Evolutionary conservation across 2,113 vertebrate species (phyloP), one percentile per base, ranked within the genome.

Genomic region (Cyanoderma ruficeps): DNA sequence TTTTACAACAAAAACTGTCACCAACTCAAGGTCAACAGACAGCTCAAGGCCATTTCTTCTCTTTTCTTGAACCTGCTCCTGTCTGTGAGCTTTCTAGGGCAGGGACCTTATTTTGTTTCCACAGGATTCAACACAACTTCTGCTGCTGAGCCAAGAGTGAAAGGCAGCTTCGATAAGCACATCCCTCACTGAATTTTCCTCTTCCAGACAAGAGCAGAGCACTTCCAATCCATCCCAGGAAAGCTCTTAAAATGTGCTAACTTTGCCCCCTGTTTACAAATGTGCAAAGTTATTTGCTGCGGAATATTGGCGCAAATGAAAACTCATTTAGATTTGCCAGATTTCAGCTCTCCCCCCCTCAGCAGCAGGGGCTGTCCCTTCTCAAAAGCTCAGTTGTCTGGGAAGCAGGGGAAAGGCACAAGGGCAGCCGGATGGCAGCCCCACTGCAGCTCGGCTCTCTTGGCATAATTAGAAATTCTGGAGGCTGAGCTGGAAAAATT

Each of bases 401-500:
- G 69, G 90, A 57, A 79, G 90, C 79, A 50, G 90, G 67, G 80
- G 41, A 44, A 52, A 90, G 71, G 71, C 90, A 90, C 52, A 35
- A 61, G 67, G 82, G 81, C 35, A 63, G 49, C 47, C 16, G 9
- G 78, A 79, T 24, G 39, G 89, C 89, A 89, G 70, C 55, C 75
- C 85, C 3, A 5, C 79, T 52, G 83, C 90, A 95, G 87, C 71
- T 78, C 11, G 25, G 87, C 59, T 57, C 50, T 72, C 78, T 27
- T 8, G 22, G 68, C n/a, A 8, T 15, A 81, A 90, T 88, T 77
- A 81, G 20, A 68, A 52, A 96, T 86, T 86, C 92, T 53, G 44
- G 53, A 63, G 71, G 82, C 68, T 74, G 56, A 94, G 83, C 68
- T 83, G 85, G 83, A 90, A 93, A 97, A 94, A 83, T 59, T 64